Percentiles rank a stretch among this genome's conserved stretches.
Conservation (phyloP, 2,797 vertebrate species). For the Sebastes itinus region DNA sequence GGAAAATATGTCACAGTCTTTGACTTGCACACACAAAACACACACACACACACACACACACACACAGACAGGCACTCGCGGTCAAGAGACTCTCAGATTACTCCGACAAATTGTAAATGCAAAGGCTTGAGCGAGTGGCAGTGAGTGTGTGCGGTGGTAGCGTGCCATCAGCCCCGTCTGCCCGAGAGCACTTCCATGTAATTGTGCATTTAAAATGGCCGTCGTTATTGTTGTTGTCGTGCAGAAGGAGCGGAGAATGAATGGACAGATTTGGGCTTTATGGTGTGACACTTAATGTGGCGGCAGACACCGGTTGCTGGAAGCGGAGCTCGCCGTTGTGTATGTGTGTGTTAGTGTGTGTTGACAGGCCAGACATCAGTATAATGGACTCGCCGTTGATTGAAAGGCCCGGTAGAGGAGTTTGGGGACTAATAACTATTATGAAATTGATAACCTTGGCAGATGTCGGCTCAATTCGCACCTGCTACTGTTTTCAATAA, state of each 20-base stretch:
- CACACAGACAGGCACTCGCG: background rate
- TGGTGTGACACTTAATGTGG: constrained; percentile 55
- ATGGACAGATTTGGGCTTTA: constrained; percentile 67
- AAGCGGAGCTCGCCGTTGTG: constrained; percentile 45
- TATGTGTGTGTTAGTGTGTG: constrained; percentile 33
- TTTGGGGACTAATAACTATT: constrained; percentile 72
- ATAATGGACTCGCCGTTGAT: constrained; percentile 63
- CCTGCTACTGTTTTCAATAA: constrained; percentile 73
- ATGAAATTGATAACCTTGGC: constrained; percentile 77
- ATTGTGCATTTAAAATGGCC: constrained; percentile 60
- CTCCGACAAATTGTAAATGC: constrained; percentile 35
- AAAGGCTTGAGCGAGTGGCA: constrained; percentile 22
- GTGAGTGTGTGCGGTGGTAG: background rate
- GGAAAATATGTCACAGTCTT: background rate
- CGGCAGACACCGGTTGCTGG: constrained; percentile 67
- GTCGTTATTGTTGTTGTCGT: constrained; percentile 60
- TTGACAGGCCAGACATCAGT: constrained; percentile 58
- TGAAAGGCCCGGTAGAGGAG: constrained; percentile 57
- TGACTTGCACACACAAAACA: background rate
- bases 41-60: background rate
- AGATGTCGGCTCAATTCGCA: constrained; percentile 52
- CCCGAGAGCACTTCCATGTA: constrained; percentile 55
- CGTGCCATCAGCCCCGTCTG: constrained; percentile 45
- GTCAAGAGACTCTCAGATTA: constrained; percentile 43
- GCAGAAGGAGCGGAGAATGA: constrained; percentile 58